These are phyloP conservation scores for Toxotes lorentzi DNA, from an alignment of 2,797 vertebrate genomes.

Conservation along the genomic window DNA sequence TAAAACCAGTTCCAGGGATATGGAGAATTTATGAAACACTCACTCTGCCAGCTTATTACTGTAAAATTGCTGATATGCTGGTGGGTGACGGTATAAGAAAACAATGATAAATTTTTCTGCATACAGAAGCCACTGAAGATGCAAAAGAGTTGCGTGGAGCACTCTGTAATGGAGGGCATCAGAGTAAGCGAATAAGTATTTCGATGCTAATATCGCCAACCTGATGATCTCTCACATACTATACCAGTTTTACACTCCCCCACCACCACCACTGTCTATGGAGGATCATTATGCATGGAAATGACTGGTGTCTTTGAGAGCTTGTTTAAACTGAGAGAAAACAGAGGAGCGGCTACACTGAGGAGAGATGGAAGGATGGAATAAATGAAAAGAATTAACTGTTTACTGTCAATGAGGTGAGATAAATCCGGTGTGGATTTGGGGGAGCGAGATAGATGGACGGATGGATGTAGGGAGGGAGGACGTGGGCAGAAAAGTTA, in stretches of 20 bases:
- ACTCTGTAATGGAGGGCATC: conserved; percentile 81
- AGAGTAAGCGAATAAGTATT: conserved; percentile 77
- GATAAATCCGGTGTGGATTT: conserved; percentile 50
- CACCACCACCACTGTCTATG: conserved; percentile 40
- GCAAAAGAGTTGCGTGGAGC: conserved; percentile 70
- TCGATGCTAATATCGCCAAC: conserved; percentile 80
- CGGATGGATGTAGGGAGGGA: conserved; percentile 33
- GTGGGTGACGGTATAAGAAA: conserved; percentile 72
- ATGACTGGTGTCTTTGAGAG: conserved; percentile 79
- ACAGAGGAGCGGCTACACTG: conserved; percentile 31
- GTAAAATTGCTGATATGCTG: conserved; percentile 78
- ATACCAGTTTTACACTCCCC: conserved; percentile 55
- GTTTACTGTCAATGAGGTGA: conserved; percentile 64
- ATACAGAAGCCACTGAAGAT: conserved; percentile 72
- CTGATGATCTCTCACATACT: conserved; percentile 79
- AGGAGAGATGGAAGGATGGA: conserved; percentile 42
- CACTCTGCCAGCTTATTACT: conserved; percentile 74
- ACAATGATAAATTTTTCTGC: conserved; percentile 74
- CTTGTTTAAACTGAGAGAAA: conserved; percentile 77
- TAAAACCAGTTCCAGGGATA: conserved; percentile 73
- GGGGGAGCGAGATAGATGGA: conserved; percentile 33
- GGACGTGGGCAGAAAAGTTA: conserved; percentile 72
- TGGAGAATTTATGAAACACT: conserved; percentile 77
- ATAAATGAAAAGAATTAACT: conserved; percentile 58
- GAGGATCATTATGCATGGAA: conserved; percentile 84